phyloP scores from a whole-genome alignment of 2,888 invertebrate genomes.

The Drosophila macrospina region DNA sequence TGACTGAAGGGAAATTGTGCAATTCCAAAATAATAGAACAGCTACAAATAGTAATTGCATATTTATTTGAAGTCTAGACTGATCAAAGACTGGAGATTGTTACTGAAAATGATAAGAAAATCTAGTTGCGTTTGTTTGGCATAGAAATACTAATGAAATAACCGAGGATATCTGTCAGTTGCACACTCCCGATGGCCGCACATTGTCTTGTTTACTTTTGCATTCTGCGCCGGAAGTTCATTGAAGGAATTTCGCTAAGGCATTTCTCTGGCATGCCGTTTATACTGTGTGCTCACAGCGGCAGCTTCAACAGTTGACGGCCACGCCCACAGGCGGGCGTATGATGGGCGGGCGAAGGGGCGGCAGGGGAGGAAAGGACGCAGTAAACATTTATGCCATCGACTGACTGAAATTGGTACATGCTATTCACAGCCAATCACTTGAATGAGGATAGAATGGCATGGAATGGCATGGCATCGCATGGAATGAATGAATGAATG shows the following conservation, averaged over 20 bases:
- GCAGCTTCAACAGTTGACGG: constrained; percentile 3
- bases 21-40: no score
- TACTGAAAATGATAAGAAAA: no score
- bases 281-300: constrained; percentile 23
- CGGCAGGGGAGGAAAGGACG: background rate
- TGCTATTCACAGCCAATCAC: constrained; percentile 29
- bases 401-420: constrained; percentile 38
- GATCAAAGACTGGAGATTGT: no score
- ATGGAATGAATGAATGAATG: constrained; percentile 33
- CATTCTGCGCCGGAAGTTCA: constrained; percentile 65
- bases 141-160: no score
- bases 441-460: constrained; percentile 21
- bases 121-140: no score
- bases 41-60: no score
- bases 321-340: constrained; percentile 2
- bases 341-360: no score
- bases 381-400: constrained; percentile 26
- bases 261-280: constrained; percentile 63
- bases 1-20: no score
- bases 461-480: constrained; percentile 5
- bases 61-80: no score
- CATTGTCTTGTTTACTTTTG: constrained; percentile 27
- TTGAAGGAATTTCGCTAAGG: constrained; percentile 67
- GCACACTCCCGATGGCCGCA: background rate
- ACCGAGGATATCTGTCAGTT: constrained; percentile 3